phyloP scores from a whole-genome alignment of 2,113 vertebrate species.

The Petrocephalus zakoni region DNA sequence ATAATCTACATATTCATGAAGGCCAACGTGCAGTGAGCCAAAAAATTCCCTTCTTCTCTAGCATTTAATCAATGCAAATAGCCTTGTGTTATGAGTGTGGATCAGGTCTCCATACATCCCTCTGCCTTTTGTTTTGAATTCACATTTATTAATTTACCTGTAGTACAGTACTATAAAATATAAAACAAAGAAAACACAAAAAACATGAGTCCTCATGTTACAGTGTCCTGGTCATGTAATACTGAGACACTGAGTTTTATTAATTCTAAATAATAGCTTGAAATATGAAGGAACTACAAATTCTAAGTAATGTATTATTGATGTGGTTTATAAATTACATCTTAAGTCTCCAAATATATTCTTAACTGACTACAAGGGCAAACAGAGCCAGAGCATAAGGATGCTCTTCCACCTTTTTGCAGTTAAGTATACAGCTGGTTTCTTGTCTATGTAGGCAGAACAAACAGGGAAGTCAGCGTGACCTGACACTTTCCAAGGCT shows the following conservation, averaged over 20 bases:
- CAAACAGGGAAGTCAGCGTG: not conserved
- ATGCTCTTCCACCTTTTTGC: not conserved
- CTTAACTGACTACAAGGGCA: not conserved
- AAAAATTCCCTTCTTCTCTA: not conserved
- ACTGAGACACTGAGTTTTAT: not conserved
- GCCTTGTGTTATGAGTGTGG: not conserved
- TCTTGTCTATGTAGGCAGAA: not conserved
- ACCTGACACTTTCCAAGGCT: not conserved
- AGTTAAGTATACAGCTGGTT: not conserved
- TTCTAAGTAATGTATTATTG: not conserved
- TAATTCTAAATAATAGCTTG: not conserved
- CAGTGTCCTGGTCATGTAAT: not conserved
- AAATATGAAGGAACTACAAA: not conserved
- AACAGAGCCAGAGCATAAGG: not conserved
- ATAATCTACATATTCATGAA: constrained; percentile 15
- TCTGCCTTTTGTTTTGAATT: not conserved
- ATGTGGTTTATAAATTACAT: not conserved
- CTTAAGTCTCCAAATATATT: not conserved
- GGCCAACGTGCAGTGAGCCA: not conserved
- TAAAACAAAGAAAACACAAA: not conserved
- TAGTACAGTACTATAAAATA: not conserved
- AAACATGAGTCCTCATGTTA: not conserved
- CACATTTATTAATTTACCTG: not conserved
- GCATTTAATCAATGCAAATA: not conserved
- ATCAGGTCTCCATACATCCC: not conserved